Base-by-base conservation (phyloP, 2,113 vertebrate genomes). In the Arothron firmamentum region DNA sequence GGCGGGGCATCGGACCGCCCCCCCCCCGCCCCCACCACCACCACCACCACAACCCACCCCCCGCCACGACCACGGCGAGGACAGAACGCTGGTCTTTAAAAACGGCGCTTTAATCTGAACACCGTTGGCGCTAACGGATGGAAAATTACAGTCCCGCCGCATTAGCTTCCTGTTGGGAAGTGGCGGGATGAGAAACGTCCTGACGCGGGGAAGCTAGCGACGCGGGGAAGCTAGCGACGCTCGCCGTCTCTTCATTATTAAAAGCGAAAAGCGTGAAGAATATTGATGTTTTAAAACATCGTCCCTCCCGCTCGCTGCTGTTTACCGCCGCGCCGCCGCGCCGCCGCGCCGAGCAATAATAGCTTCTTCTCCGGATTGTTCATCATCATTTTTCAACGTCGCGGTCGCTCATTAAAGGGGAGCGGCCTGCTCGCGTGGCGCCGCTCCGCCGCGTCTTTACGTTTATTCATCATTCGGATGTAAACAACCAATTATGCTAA, bases 401-500 rank as follows among this genome's bases (percentile, higher is more conserved):
- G 74, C 71, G 72, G 67, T 81, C 62, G 70, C 69, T 73, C 71
- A 79, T 85, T 84, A 87, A 62, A 56, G 31, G 28, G 52, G 54
- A 45, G 56, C 64, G 14, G 72, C 21, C 21, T 23, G 25, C 25
- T 28, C 6, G 51, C 61, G 67, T 65, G 34, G 6, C 57, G 65
- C 46, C 17, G 77, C 83, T 82, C 75, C 64, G 19, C 62, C 59
- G 77, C 80, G 64, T 58, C 83, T 83, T 88, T 82, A 54, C 56
- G 76, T 89, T 84, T 88, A 85, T 88, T 87, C 79, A 88, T 90
- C 85, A 83, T 84, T 88, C 87, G 78, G 78, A 77, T 65, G 71
- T 77, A 88, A 89, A 89, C 80, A 87, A 85, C 77, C 79, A 82
- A 87, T 89, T 86, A 90, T 90, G 87, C 78, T 89, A 87, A 91